Conservation (phyloP, 2,888 invertebrate genomes). For the Meteorus cinctellus region DNA sequence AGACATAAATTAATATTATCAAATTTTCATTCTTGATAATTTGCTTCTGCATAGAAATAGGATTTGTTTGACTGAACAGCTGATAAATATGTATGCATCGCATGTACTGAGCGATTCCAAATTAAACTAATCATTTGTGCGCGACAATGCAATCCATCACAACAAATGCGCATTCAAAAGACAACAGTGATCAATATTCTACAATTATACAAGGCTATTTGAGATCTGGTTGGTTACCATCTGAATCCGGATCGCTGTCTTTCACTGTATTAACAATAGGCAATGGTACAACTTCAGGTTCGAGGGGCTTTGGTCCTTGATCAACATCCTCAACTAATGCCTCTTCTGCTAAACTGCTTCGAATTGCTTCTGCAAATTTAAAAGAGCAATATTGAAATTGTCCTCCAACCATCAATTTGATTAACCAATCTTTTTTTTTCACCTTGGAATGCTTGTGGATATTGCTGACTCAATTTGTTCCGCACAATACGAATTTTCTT, state of each 20-base stretch:
- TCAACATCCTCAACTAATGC: constrained; percentile 70
- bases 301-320: constrained; percentile 63
- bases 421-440: constrained; percentile 21
- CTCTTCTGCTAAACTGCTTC: constrained; percentile 71
- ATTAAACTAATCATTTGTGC: neutral
- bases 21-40: neutral
- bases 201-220: constrained; percentile 45
- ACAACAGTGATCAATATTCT: neutral
- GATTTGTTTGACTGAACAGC: neutral
- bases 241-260: constrained; percentile 69
- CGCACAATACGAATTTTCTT: constrained; percentile 91
- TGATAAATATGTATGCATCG: neutral
- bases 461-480: constrained; percentile 81
- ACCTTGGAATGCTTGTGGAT: constrained; percentile 71
- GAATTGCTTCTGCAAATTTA: constrained; percentile 65
- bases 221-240: constrained; percentile 68
- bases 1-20: neutral
- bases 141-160: neutral
- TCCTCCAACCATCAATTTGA: neutral
- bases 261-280: constrained; percentile 52
- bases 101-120: neutral
- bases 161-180: neutral
- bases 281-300: constrained; percentile 65
- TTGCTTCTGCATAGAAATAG: neutral
- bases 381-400: neutral